Evolutionary conservation across 2,888 invertebrate species (phyloP), one percentile per base, ranked within the genome.

Genomic region (Trissonchulus sp.): DNA sequence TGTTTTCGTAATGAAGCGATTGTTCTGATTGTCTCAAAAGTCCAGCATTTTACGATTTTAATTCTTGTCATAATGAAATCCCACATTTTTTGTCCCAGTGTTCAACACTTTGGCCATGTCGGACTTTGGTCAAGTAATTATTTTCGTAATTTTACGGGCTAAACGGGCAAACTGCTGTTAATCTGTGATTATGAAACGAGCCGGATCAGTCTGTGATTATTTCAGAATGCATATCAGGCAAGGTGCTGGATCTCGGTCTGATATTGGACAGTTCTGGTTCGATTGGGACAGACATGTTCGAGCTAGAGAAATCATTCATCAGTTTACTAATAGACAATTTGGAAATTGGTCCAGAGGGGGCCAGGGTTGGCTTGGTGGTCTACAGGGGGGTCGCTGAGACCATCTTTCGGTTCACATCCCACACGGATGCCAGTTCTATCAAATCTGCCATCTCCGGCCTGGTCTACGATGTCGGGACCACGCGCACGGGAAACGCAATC

Each of bases 181-280:
- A n/a, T n/a, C n/a, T n/a, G n/a, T n/a, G n/a, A n/a, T n/a, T n/a
- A n/a, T n/a, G n/a, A n/a, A n/a, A n/a, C n/a, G n/a, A n/a, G n/a
- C n/a, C n/a, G n/a, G n/a, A n/a, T n/a, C n/a, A n/a, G n/a, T n/a
- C n/a, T n/a, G n/a, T 69, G 8, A 8, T 8, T n/a, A 18, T 69
- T 48, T 38, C 75, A 82, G 82, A 77, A 0, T 82, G 82, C 72
- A 74, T 65, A 0, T 75, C 68, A 30, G 72, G 74, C 33, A 74
- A 78, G 3, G 77, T 77, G n/a, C 83, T 85, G 15, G 86, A 86
- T 78, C 79, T 86, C 18, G 82, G 83, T 0, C 82, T 86, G 38
- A 77, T 86, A 34, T 79, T 86, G 62, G 86, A 86, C 78, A 84
- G 84, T 2, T 85, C 85, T 8, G 83, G 85, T 1, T 85, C 84